Evolutionary conservation across 2,797 vertebrate species (phyloP).

Genomic region (Linurgus olivaceus): DNA sequence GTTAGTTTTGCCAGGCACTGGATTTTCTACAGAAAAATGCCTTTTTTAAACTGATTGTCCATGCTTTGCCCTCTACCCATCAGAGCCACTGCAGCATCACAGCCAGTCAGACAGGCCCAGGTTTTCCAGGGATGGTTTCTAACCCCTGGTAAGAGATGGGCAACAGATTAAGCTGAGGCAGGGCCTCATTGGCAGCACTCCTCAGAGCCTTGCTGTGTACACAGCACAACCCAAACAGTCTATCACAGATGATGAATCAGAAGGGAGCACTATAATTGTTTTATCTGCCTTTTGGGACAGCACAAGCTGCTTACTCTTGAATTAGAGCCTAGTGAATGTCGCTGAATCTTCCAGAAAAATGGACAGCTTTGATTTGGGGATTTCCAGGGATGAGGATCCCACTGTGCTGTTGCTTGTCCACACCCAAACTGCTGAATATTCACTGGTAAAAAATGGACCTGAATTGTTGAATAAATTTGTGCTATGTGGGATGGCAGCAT

Average conservation of each 20-base stretch:
- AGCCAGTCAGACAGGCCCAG: neutral
- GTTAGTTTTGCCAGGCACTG: neutral
- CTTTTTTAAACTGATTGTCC: neutral
- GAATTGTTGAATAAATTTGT: neutral
- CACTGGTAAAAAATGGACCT: neutral
- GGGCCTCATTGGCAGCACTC: neutral
- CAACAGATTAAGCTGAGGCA: neutral
- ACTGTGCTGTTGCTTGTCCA: neutral
- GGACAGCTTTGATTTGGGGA: neutral
- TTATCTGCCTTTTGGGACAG: conserved; percentile 53
- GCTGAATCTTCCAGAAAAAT: neutral
- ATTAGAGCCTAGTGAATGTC: neutral
- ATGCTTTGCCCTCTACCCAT: neutral
- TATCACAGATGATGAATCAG: conserved; percentile 40
- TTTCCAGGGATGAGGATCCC: neutral
- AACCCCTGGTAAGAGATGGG: neutral
- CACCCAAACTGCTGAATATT: neutral
- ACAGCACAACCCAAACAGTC: conserved; percentile 11
- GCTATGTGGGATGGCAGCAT: rapidly evolving
- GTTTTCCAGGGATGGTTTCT: neutral
- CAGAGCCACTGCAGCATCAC: neutral
- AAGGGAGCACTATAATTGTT: conserved; percentile 55
- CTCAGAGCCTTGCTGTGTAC: neutral
- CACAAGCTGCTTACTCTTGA: conserved; percentile 45
- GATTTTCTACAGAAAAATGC: neutral